Percentiles rank a stretch among this genome's conserved stretches.
phyloP scores from a whole-genome alignment of 2,113 vertebrate genomes.

The Scomber colias region DNA sequence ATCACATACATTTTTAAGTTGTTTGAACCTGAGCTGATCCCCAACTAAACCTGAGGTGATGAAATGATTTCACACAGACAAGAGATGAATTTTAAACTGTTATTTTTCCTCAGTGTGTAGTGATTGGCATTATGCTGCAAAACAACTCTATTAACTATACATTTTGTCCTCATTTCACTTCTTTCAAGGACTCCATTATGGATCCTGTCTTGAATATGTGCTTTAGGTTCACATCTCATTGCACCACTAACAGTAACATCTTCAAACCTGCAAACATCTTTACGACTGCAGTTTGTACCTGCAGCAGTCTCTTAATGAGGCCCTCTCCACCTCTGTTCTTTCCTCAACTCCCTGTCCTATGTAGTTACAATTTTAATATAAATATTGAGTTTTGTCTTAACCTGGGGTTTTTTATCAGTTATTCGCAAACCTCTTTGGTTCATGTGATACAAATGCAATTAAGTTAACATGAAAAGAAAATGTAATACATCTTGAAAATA shows the following conservation, averaged over 20 bases:
- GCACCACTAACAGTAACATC: neutral
- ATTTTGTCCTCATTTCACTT: neutral
- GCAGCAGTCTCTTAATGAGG: constrained; percentile 20
- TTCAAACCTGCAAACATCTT: constrained; percentile 2
- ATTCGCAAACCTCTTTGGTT: neutral
- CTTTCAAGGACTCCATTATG: constrained; percentile 18
- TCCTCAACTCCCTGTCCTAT: neutral
- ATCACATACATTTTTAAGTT: no score
- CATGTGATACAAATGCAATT: constrained; percentile 1
- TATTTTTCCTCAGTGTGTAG: neutral
- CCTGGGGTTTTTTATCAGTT: constrained; percentile 1
- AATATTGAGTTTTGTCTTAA: constrained; percentile 2
- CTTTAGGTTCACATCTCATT: constrained; percentile 38
- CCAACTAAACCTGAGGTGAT: neutral
- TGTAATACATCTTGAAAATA: neutral
- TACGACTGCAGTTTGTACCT: constrained; percentile 16
- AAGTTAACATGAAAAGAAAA: constrained; percentile 1
- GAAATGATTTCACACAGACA: neutral
- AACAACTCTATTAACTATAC: no score
- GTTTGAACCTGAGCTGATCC: neutral
- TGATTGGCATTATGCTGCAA: neutral
- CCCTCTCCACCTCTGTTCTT: neutral
- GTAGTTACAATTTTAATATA: constrained; percentile 20
- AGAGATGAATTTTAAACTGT: neutral
- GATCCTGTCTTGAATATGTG: neutral